A percentile compares a stretch with the other conserved stretches of the same genome.
phyloP scores from a whole-genome alignment of 2,113 vertebrate genomes.

The Tauraco erythrolophus region DNA sequence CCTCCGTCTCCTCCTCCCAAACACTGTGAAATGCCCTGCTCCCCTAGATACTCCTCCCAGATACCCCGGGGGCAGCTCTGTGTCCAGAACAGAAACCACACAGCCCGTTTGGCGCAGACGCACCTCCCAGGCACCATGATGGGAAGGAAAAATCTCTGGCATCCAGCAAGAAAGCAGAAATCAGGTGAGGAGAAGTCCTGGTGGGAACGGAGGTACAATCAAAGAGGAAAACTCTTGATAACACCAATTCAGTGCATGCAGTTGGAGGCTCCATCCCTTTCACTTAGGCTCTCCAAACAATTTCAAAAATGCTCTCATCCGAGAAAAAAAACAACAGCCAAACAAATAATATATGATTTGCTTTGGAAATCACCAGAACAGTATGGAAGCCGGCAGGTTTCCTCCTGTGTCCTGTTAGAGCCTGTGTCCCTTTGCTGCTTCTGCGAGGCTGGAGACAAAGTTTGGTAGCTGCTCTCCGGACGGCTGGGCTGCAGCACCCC shows the following conservation, averaged over 20 bases:
- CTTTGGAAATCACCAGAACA: not conserved
- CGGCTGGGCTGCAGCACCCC: rapidly evolving
- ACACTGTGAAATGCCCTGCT: not conserved
- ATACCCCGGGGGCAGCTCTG: not conserved
- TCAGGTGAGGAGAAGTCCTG: not conserved
- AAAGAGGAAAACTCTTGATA: not conserved
- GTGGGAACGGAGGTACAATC: not conserved
- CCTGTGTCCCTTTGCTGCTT: not conserved
- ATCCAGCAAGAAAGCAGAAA: not conserved
- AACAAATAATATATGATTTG: not conserved
- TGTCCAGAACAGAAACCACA: not conserved
- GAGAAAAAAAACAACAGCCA: not conserved
- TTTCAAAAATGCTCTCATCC: not conserved
- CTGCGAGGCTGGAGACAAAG: not conserved
- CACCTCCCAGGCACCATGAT: rapidly evolving
- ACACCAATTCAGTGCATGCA: not conserved
- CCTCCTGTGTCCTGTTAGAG: rapidly evolving
- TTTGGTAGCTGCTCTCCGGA: not conserved
- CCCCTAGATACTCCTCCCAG: not conserved
- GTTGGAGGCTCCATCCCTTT: not conserved
- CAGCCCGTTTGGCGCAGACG: rapidly evolving
- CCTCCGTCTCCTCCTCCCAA: not conserved
- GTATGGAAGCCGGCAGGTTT: not conserved
- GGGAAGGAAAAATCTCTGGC: not conserved
- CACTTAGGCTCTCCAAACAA: not conserved